Conservation (phyloP, 2,797 vertebrate genomes). For the Chanos chanos region DNA sequence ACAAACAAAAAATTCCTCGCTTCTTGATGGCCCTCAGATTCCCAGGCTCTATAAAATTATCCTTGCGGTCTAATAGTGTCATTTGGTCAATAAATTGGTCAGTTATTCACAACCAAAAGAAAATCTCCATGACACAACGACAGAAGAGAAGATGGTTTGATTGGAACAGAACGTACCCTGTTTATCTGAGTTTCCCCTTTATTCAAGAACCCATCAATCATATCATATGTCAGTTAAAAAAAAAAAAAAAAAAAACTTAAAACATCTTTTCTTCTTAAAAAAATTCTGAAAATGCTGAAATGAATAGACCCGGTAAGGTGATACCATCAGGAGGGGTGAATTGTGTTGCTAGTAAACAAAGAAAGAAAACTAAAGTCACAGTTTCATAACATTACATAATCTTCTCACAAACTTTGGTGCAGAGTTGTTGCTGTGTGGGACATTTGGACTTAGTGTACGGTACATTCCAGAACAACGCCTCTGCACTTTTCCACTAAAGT, state of each 20-base stretch:
- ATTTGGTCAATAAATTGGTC: too few species aligned
- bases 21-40: too few species aligned
- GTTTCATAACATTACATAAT: background rate
- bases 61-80: too few species aligned
- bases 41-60: too few species aligned
- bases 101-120: too few species aligned
- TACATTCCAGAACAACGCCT: slow-evolving; percentile 30
- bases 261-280: slow-evolving; percentile 40
- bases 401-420: slow-evolving; percentile 29
- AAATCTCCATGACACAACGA: background rate
- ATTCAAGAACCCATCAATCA: slow-evolving; percentile 31
- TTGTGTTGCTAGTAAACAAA: slow-evolving; percentile 42
- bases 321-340: slow-evolving; percentile 52
- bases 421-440: slow-evolving; percentile 8
- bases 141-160: too few species aligned
- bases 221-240: slow-evolving; percentile 37
- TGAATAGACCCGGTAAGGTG: slow-evolving; percentile 56
- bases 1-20: too few species aligned
- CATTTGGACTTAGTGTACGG: background rate
- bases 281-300: slow-evolving; percentile 52
- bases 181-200: slow-evolving; percentile 36
- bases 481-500: slow-evolving; percentile 8
- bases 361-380: slow-evolving; percentile 1
- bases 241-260: slow-evolving; percentile 22
- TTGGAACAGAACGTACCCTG: too few species aligned